Evolutionary conservation across 2,797 vertebrate species (phyloP), one percentile per base, ranked within the genome.

Genomic region (Epinephelus coioides): DNA sequence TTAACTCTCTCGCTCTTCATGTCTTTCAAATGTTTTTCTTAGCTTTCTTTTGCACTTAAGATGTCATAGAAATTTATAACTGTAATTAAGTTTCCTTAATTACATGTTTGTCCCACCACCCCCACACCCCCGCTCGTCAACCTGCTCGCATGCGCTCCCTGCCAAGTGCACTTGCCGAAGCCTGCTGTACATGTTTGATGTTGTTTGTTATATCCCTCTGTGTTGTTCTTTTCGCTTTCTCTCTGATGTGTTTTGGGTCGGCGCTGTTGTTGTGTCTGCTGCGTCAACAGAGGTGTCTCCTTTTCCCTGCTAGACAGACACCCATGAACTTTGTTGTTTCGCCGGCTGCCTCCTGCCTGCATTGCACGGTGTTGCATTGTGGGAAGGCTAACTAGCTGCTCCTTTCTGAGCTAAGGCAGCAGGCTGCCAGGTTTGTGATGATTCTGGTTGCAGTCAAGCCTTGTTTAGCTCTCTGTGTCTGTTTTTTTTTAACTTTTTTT

Each of bases 1-100:
- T 67, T 10, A 59, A 19, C n/a, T 67, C 62, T 38, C 64, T 17
- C 13, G 2, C 53, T 69, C 30, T 54, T 2, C 12, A 0, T 9
- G 34, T 50, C 9, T 61, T 38, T 34, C 21, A 23, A 7, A 25
- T 64, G 17, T 59, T 56, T 73, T 56, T 51, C 18, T 27, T 30
- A 14, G 1, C 11, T 82, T 70, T 57, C 71, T 76, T 73, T 72
- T 69, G 6, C 69, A 50, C 79, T 88, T 60, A 83, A 87, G 75
- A 91, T 90, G 83, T 93, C 84, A 73, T 78, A 61, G 80, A 81
- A 88, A 91, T 94, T 85, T 93, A 91, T 86, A 89, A 85, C 90
- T 90, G 85, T 94, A 92, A 94, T 93, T 91, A 92, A 80, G 83
- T 89, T 87, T 85, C 88, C 75, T 86, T 94, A 91, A 93, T 92